phyloP scores from a whole-genome alignment of 2,113 vertebrate genomes.

The Eurypyga helias region DNA sequence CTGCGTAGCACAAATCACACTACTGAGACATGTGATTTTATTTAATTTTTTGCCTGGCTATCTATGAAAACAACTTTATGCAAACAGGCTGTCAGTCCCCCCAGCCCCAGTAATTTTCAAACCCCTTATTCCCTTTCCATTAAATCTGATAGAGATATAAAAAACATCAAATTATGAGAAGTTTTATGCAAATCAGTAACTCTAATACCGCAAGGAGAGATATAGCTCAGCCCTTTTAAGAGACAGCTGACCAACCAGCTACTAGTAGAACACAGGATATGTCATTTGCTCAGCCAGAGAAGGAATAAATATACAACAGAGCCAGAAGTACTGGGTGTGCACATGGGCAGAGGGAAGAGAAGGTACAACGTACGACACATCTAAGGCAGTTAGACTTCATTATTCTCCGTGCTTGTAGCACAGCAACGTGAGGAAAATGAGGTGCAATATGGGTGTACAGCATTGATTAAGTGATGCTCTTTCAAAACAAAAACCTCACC shows the following conservation, averaged over 20 bases:
- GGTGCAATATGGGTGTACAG: neutral
- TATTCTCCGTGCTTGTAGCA: neutral
- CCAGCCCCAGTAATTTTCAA: neutral
- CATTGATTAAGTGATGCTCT: neutral
- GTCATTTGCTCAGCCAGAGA: neutral
- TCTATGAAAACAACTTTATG: neutral
- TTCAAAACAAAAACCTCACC: neutral
- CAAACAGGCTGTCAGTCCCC: neutral
- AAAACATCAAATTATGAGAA: neutral
- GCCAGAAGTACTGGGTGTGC: fast-evolving
- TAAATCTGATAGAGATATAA: neutral
- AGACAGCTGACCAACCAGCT: neutral
- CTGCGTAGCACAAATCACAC: neutral
- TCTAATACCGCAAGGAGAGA: fast-evolving
- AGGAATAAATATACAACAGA: neutral
- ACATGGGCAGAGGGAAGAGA: neutral
- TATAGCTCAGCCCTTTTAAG: neutral
- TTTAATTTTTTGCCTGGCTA: neutral
- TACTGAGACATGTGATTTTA: neutral
- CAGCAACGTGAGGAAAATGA: neutral
- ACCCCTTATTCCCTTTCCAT: neutral
- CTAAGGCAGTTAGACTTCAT: neutral
- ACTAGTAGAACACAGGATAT: neutral
- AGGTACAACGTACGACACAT: neutral
- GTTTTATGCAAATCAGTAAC: neutral